A percentile compares a stretch with the other conserved stretches of the same genome.
These are phyloP conservation scores for Exocentrus adspersus DNA, from an alignment of 2,888 invertebrate genomes.

Conservation along the genomic window DNA sequence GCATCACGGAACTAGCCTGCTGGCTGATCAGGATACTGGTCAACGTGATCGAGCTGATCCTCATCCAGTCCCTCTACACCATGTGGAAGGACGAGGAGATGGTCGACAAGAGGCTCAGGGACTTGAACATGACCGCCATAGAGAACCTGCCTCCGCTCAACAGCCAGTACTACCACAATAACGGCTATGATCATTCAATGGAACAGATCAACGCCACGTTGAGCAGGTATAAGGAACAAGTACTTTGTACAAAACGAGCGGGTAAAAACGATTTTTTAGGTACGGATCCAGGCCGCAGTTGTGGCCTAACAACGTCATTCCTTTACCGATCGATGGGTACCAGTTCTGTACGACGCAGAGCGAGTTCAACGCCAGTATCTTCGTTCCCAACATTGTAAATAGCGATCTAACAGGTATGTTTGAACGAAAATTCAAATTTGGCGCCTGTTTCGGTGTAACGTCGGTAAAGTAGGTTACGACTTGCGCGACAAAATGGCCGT, in stretches of 20 bases:
- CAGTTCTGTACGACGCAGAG: conserved; percentile 60
- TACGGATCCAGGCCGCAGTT: conserved; percentile 56
- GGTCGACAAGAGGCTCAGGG: conserved; percentile 63
- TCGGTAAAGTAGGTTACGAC: too few relatives aligned
- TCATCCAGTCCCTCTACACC: conserved; percentile 66
- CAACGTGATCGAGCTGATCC: conserved; percentile 64
- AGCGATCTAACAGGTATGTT: conserved; percentile 41
- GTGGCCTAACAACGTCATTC: conserved; percentile 58
- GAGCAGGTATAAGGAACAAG: conserved; percentile 24
- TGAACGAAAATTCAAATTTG: too few relatives aligned
- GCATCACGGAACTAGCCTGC: conserved; percentile 65
- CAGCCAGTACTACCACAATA: conserved; percentile 60
- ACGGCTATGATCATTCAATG: conserved; percentile 58
- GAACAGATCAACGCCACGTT: conserved; percentile 50
- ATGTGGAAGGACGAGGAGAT: conserved; percentile 67
- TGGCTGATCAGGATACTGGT: conserved; percentile 64
- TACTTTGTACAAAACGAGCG: not conserved
- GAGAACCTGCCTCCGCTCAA: conserved; percentile 48
- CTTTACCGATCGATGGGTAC: conserved; percentile 56
- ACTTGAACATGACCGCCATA: conserved; percentile 62
- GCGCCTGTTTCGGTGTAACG: too few relatives aligned
- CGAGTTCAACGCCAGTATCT: conserved; percentile 64
- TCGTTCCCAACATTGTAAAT: conserved; percentile 52
- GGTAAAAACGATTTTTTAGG: conserved; percentile 43
- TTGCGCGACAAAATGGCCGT: too few relatives aligned